Evolutionary conservation across 2,113 vertebrate genomes (phyloP), one percentile per base, ranked within the genome.

Genomic region (Elachura formosa): DNA sequence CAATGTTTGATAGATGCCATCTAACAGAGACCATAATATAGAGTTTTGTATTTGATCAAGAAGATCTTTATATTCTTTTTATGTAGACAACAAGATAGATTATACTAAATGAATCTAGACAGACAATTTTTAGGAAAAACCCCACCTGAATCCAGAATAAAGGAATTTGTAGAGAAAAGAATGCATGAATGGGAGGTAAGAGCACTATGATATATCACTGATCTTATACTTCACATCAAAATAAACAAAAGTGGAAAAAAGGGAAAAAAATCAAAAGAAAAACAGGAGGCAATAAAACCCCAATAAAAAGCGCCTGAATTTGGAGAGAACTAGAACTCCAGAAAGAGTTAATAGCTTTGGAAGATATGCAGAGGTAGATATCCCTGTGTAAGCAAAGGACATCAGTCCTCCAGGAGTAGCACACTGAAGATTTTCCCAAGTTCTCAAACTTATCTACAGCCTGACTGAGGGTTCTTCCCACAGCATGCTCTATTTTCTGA

Each of bases 121-220:
- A 20, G 14, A 2, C 2, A 43, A 31, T 5, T 52, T 55, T 62
- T 40, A 40, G 11, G 20, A 29, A 74, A 64, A 75, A 41, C 8
- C 15, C 0, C 1, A 4, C 7, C 46, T 0, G 0, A 76, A 76
- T 61, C 14, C 23, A 69, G 2, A 9, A 73, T n/a, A 59, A 79
- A 45, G 21, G 7, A 88, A 61, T 63, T 48, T 55, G 10, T 69
- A 69, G 69, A 77, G 31, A 88, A 79, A 72, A 3, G 2, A 10
- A 71, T 49, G 17, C 14, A 55, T 75, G 52, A 63, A 63, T 21
- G 6, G 11, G 16, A 56, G 18, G 4, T 46, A 46, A 52, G 29
- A 64, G 3, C 11, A 36, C 15, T 6, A 34, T 5, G 10, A 77
- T 63, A 7, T 55, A 3, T 26, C 29, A 79, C 2, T 34, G 17